Evolutionary conservation across 2,113 vertebrate genomes (phyloP).

Genomic region (Atrichornis clamosus): DNA sequence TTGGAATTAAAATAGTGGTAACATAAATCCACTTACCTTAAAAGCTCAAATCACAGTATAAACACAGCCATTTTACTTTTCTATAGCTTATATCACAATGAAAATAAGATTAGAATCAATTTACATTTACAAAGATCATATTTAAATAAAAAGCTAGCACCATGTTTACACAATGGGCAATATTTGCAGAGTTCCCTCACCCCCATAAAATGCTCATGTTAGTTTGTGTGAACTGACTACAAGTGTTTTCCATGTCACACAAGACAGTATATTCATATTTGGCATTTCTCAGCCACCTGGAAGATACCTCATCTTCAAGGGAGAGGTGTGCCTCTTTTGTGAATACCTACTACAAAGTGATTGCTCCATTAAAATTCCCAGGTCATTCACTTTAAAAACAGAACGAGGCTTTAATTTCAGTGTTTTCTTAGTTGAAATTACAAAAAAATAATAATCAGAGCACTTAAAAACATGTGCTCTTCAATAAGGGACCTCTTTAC

Average conservation of each 20-base stretch:
- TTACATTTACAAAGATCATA: not conserved
- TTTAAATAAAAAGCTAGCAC: not conserved
- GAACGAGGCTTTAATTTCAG: not conserved
- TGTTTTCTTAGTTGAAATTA: not conserved
- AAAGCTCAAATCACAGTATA: not conserved
- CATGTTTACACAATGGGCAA: not conserved
- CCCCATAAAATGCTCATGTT: not conserved
- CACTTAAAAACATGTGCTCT: not conserved
- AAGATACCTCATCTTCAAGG: not conserved
- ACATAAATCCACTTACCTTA: not conserved
- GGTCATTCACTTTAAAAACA: not conserved
- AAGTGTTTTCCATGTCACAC: not conserved
- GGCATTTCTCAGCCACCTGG: not conserved
- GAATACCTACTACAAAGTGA: not conserved
- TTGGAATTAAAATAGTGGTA: not conserved
- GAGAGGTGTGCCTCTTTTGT: not conserved
- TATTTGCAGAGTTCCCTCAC: not conserved
- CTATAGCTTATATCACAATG: not conserved
- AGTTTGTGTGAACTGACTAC: not conserved
- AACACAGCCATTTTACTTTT: not conserved
- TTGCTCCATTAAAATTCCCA: not conserved
- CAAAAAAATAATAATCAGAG: not conserved
- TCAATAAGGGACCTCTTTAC: not conserved
- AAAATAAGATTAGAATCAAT: not conserved
- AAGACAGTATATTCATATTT: not conserved